Evolutionary conservation across 1,140 invertebrate genomes (phyloP), one percentile per base, ranked within the genome.

Genomic region (Pseudobourletiella spinata): DNA sequence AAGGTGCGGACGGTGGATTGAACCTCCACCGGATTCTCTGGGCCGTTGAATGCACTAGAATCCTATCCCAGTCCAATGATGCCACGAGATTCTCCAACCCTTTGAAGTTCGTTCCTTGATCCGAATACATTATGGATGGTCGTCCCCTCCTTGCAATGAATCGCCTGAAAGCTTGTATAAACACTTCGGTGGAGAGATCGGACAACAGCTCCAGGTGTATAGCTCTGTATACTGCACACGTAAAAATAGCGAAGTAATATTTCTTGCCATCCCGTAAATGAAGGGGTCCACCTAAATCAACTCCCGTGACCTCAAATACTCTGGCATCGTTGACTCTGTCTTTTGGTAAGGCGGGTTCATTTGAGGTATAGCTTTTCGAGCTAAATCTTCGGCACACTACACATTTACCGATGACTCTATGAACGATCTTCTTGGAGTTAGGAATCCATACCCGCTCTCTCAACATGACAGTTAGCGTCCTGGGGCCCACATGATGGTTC

Each of bases 141-240:
- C 39, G 18, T 16, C 70, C 69, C 30, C 71, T 26, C 42, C 68
- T 35, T 0, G 65, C 59, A 22, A 74, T 61, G 42, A 73, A 73
- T 24, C 70, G 25, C 44, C 65, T 55, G 1, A 72, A 60, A 15
- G 61, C 61, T 28, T 61, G 20, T 16, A 74, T 22, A 48, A 71
- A 73, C 14, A 22, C 44, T 14, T 55, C 60, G 15, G 72, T 70
- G n/a, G 48, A 63, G 0, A 73, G 32, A 20, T 61, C 60, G 8
- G 25, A 30, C 11, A 67, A 32, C 2, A 71, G 48, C 32, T 73
- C 72, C 24, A 72, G 57, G 46, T 73, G 68, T 3, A 79, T 67
- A 0, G 76, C 77, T 57, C 76, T 67, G 71, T 74, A 50, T 57
- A 71, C 42, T 67, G 71, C 57, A 54, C 73, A 76, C 0, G 43